Conservation (phyloP, 1,140 invertebrate genomes). For the Tetramorium simillimum region DNA sequence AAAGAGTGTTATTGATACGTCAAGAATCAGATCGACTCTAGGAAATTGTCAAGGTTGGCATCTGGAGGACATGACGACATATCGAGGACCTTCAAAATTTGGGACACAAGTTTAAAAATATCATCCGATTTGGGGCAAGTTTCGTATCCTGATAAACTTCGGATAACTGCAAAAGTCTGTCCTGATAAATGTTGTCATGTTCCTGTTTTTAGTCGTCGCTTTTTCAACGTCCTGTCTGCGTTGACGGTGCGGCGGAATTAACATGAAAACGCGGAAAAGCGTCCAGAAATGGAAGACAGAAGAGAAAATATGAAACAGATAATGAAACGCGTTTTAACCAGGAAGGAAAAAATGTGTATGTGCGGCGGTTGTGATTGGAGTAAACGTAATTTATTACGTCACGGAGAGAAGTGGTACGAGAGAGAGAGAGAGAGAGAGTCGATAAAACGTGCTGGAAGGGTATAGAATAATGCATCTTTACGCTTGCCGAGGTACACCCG, state of each 20-base stretch:
- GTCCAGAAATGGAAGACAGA: not conserved
- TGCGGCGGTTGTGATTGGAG: not conserved
- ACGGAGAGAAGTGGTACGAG: not conserved
- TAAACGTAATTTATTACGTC: constrained; percentile 38
- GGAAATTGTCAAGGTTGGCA: not conserved
- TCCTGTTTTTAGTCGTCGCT: not conserved
- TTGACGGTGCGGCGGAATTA: not conserved
- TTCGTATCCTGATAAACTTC: not conserved
- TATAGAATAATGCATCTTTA: constrained; percentile 20
- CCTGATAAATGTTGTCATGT: not conserved
- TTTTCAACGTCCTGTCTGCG: not conserved
- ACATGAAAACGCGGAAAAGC: not conserved
- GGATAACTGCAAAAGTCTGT: not conserved
- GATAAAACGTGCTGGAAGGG: not conserved
- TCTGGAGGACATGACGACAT: not conserved
- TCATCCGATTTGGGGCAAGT: not conserved
- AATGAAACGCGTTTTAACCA: not conserved
- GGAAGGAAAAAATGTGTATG: not conserved
- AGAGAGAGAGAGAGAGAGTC: not conserved
- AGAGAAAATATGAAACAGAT: not conserved
- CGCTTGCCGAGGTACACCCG: too few relatives aligned
- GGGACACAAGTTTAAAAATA: not conserved
- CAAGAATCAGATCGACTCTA: not conserved
- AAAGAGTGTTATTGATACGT: not conserved
- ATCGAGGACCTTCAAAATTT: constrained; percentile 8